A percentile compares a stretch with the other conserved stretches of the same genome.
Evolutionary conservation across 2,888 invertebrate species (phyloP).

Genomic region (Chymomyza amoena): DNA sequence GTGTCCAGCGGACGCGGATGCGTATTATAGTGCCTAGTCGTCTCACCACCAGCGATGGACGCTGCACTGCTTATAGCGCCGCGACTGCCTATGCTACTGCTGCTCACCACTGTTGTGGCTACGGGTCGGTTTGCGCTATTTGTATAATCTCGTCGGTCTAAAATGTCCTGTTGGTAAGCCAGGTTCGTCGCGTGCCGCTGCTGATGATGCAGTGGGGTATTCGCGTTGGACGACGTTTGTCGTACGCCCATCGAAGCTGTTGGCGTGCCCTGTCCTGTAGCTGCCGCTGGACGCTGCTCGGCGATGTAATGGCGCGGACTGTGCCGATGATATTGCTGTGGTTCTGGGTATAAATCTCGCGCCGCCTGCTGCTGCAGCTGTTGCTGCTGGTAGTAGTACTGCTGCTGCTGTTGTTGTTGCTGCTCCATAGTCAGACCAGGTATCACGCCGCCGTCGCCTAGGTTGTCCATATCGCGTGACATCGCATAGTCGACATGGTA

Average conservation of each 20-base stretch:
- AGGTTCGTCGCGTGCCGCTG: constrained; percentile 70
- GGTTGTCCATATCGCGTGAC: constrained; percentile 46
- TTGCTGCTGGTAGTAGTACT: constrained; percentile 23
- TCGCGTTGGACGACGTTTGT: constrained; percentile 64
- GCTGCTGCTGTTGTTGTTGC: constrained; percentile 18
- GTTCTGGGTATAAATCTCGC: constrained; percentile 74
- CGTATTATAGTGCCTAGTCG: constrained; percentile 69
- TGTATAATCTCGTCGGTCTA: constrained; percentile 78
- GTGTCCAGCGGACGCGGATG: constrained; percentile 71
- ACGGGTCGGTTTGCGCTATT: constrained; percentile 61
- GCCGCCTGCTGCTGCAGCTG: constrained; percentile 32
- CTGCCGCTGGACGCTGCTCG: constrained; percentile 68
- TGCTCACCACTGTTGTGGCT: constrained; percentile 67
- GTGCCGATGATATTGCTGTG: constrained; percentile 76
- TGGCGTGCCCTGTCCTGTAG: constrained; percentile 56
- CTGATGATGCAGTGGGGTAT: constrained; percentile 64
- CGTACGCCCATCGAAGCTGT: constrained; percentile 54
- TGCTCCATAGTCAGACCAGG: constrained; percentile 44
- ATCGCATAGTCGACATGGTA: constrained; percentile 62
- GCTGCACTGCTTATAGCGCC: constrained; percentile 33
- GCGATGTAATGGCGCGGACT: constrained; percentile 77
- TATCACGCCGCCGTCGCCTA: constrained; percentile 55
- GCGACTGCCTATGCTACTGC: constrained; percentile 37
- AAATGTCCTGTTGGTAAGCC: constrained; percentile 77
- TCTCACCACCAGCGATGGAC: constrained; percentile 30